Percentiles rank a stretch among this genome's conserved stretches.
These are phyloP conservation scores for Lonchura striata DNA, from an alignment of 2,113 vertebrate species.

Conservation along the genomic window DNA sequence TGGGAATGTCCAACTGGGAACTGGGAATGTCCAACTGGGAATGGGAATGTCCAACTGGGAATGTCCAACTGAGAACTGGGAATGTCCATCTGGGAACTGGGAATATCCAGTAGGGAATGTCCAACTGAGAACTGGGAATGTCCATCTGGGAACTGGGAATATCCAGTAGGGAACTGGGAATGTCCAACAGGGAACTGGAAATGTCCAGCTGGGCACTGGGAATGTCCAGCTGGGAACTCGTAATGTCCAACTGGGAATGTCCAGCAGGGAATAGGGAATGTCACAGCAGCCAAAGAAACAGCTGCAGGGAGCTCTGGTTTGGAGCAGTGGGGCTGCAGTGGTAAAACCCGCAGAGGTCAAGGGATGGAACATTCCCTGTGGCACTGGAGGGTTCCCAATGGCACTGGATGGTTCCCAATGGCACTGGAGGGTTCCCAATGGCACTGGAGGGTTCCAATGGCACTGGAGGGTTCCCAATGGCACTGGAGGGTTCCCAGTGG, in stretches of 20 bases:
- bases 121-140: too few species aligned
- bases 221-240: rapidly evolving
- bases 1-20: neutral
- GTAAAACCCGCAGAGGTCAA: rapidly evolving
- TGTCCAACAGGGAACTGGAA: neutral
- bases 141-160: neutral
- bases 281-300: neutral
- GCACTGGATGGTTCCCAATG: too few species aligned
- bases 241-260: neutral
- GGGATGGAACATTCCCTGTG: too few species aligned
- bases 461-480: too few species aligned
- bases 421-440: too few species aligned
- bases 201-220: neutral
- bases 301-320: rapidly evolving
- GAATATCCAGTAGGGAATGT: neutral
- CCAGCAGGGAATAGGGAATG: too few species aligned
- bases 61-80: neutral
- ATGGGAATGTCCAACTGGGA: neutral
- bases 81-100: neutral
- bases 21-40: neutral
- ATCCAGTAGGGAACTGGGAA: rapidly evolving
- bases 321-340: neutral
- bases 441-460: rapidly evolving
- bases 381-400: too few species aligned
- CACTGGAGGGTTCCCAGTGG: too few species aligned